Percentiles rank a stretch among this genome's conserved stretches.
Evolutionary conservation across 2,888 invertebrate genomes (phyloP).

Genomic region (Acronicta leporina): DNA sequence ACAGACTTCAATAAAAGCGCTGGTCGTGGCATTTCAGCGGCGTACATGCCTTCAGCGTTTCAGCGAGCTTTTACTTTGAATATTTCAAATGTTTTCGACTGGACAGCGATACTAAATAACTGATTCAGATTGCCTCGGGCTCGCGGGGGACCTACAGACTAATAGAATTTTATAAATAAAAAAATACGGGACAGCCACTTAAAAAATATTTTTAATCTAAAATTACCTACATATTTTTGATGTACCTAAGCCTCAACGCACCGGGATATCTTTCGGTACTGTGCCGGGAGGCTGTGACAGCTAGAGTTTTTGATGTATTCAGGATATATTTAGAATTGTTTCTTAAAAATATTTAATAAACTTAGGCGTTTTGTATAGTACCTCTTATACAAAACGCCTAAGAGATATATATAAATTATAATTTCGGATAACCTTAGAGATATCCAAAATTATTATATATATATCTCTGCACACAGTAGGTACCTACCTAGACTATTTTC

Average conservation of each 20-base stretch:
- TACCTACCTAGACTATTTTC: too few species aligned
- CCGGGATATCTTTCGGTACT: too few species aligned
- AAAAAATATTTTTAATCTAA: conserved; percentile 13
- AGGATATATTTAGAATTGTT: too few species aligned
- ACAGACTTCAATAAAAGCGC: conserved; percentile 57
- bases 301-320: too few species aligned
- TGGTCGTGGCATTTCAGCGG: conserved; percentile 55
- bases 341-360: too few species aligned
- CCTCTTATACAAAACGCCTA: too few species aligned
- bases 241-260: not conserved
- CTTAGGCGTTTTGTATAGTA: too few species aligned
- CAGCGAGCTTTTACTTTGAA: conserved; percentile 62
- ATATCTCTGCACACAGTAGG: too few species aligned
- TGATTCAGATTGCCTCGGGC: conserved; percentile 40
- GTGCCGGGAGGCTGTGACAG: too few species aligned
- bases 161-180: conserved; percentile 15
- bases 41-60: conserved; percentile 63
- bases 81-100: conserved; percentile 64
- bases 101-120: conserved; percentile 58
- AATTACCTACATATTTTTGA: not conserved
- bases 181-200: not conserved
- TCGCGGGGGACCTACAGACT: conserved; percentile 13
- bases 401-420: too few species aligned
- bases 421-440: too few species aligned
- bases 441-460: too few species aligned